These are phyloP conservation scores for Notodonta dromedarius DNA, from an alignment of 2,888 invertebrate species.

Conservation along the genomic window DNA sequence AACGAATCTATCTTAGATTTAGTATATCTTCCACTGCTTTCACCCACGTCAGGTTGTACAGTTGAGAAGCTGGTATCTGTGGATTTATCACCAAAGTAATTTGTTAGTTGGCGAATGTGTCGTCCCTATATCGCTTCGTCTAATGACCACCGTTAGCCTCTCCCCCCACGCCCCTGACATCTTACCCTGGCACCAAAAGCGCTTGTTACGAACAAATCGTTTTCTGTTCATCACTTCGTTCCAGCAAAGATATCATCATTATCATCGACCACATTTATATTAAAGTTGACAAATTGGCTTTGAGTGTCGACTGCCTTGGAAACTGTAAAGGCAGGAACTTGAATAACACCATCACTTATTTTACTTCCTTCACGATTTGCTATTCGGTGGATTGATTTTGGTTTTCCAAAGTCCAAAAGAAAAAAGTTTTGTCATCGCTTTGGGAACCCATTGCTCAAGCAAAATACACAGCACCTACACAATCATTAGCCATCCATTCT, in stretches of 20 bases:
- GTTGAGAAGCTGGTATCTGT: constrained; percentile 67
- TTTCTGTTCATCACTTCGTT: constrained; percentile 60
- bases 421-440: constrained; percentile 68
- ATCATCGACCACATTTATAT: constrained; percentile 55
- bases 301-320: constrained; percentile 39
- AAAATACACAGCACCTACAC: constrained; percentile 80
- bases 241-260: constrained; percentile 50
- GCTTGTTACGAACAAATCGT: constrained; percentile 75
- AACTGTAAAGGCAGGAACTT: constrained; percentile 38
- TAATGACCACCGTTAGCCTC: constrained; percentile 68
- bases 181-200: constrained; percentile 66
- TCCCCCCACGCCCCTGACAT: constrained; percentile 60
- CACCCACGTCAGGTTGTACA: constrained; percentile 67
- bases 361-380: constrained; percentile 35
- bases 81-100: constrained; percentile 72
- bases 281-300: constrained; percentile 52
- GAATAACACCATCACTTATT: constrained; percentile 33
- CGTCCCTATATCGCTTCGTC: constrained; percentile 75
- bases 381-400: constrained; percentile 28
- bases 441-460: constrained; percentile 70
- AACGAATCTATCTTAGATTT: constrained; percentile 20
- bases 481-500: constrained; percentile 66
- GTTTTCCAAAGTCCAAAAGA: constrained; percentile 33
- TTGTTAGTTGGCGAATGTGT: constrained; percentile 80
- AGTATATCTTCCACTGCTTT: constrained; percentile 16